Evolutionary conservation across 2,888 invertebrate genomes (phyloP).

Genomic region (Myathropa florea): DNA sequence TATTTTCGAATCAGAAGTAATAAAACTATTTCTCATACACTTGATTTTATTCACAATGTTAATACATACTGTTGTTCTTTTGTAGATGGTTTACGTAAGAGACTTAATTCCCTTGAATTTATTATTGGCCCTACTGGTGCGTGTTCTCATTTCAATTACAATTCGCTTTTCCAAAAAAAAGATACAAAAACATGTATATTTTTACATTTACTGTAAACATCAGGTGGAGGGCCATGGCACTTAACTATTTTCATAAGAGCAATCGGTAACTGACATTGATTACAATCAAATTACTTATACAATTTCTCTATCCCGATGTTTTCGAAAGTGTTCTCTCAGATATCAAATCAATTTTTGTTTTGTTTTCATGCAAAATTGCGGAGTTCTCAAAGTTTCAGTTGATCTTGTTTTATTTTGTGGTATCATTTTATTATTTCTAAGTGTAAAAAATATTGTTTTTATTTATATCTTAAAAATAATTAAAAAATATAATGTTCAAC

Average conservation of each 20-base stretch:
- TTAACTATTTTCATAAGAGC: slow-evolving; percentile 60
- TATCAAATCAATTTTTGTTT: background rate
- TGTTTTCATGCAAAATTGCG: slow-evolving; percentile 1
- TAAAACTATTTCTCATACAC: slow-evolving; percentile 27
- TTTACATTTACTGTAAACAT: slow-evolving; percentile 42
- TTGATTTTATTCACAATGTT: slow-evolving; percentile 19
- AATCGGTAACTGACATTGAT: background rate
- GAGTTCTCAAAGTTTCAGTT: slow-evolving; percentile 4
- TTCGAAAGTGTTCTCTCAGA: background rate
- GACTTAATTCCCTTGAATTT: background rate
- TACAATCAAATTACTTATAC: background rate
- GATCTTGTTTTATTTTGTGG: slow-evolving; percentile 3
- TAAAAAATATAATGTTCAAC: slow-evolving; percentile 67
- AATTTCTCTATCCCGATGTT: background rate
- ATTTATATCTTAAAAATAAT: slow-evolving; percentile 65
- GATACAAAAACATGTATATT: slow-evolving; percentile 23
- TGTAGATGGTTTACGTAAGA: background rate
- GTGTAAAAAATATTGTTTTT: slow-evolving; percentile 60
- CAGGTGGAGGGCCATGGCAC: slow-evolving; percentile 67
- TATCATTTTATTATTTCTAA: slow-evolving; percentile 35
- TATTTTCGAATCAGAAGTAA: slow-evolving; percentile 49
- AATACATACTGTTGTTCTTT: slow-evolving; percentile 17
- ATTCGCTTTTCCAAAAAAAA: slow-evolving; percentile 20
- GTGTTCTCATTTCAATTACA: slow-evolving; percentile 1
- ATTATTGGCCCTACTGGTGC: slow-evolving; percentile 27